These are phyloP conservation scores for Elachura formosa DNA, from an alignment of 2,113 vertebrate species.

Conservation along the genomic window DNA sequence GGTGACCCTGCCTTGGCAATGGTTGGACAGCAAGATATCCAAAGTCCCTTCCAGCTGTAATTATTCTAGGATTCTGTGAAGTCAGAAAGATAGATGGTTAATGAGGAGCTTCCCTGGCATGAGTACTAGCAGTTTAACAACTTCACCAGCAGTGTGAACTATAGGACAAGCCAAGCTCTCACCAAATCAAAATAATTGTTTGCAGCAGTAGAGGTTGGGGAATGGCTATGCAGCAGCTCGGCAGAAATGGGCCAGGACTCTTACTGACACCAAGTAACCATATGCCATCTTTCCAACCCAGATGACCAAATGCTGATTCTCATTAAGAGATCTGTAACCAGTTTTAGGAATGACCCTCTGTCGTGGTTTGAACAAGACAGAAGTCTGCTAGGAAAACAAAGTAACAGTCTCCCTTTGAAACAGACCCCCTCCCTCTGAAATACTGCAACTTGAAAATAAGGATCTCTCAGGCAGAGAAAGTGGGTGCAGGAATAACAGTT, in stretches of 20 bases:
- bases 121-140: neutral
- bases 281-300: neutral
- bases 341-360: neutral
- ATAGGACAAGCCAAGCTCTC: neutral
- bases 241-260: neutral
- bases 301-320: fast-evolving
- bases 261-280: fast-evolving
- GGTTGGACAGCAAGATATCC: neutral
- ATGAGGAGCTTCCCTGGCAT: neutral
- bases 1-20: too few species aligned
- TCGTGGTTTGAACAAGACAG: too few species aligned
- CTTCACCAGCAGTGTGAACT: neutral
- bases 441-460: too few species aligned
- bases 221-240: neutral
- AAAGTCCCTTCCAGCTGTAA: neutral
- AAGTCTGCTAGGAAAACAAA: too few species aligned
- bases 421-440: too few species aligned
- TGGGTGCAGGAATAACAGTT: too few species aligned
- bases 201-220: fast-evolving
- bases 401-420: too few species aligned
- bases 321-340: neutral
- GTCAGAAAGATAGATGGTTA: fast-evolving
- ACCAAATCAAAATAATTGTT: neutral
- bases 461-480: too few species aligned
- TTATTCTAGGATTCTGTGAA: neutral